Conservation (phyloP, 92 coral and sea anemone species). For the Micromussa lordhowensis region DNA sequence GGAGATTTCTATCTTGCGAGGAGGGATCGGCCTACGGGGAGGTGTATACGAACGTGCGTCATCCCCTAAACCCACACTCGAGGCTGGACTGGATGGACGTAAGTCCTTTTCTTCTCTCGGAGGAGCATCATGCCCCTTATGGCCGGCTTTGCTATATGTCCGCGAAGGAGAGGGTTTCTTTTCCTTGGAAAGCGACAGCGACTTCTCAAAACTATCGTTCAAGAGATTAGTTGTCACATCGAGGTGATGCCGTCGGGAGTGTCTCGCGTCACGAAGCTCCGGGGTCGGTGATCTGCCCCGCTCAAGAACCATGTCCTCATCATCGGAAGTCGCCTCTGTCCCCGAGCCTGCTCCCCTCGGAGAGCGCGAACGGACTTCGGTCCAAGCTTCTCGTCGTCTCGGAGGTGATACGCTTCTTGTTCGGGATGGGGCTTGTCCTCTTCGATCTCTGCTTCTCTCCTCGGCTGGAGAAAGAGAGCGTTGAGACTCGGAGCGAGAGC, state of each 20-base stretch:
- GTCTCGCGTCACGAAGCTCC: constrained; percentile 86
- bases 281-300: constrained; percentile 99
- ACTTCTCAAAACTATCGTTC: constrained; percentile 76
- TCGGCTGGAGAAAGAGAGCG: constrained; percentile 47
- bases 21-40: not conserved
- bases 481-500: constrained; percentile 29
- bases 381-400: constrained; percentile 81
- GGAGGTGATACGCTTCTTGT: constrained; percentile 53
- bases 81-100: constrained; percentile 47
- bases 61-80: constrained; percentile 45
- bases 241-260: constrained; percentile 90
- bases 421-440: not conserved
- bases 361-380: constrained; percentile 58
- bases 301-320: constrained; percentile 77
- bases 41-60: constrained; percentile 61
- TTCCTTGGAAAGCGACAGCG: constrained; percentile 60
- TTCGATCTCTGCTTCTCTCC: constrained; percentile 34
- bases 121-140: constrained; percentile 6
- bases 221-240: constrained; percentile 89
- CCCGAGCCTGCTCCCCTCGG: constrained; percentile 57
- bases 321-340: constrained; percentile 53
- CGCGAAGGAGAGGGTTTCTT: constrained; percentile 26
- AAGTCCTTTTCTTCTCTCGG: constrained; percentile 1
- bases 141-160: not conserved
- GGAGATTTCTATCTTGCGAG: constrained; percentile 34